Base-by-base conservation (phyloP, 1,140 invertebrate species). In the Drosophila mayri region DNA sequence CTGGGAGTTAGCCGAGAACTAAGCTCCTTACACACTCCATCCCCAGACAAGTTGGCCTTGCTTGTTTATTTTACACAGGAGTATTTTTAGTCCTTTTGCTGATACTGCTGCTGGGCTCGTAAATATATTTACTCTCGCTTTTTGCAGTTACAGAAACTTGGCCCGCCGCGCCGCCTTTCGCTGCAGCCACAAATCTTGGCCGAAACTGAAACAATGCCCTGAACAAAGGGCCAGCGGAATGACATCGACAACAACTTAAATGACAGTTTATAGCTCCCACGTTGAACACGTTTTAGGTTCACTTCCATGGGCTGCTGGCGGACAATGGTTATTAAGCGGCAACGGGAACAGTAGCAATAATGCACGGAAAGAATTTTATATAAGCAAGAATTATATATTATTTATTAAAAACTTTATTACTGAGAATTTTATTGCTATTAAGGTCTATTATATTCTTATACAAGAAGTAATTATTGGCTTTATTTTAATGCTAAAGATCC, bases 201-300 rank as follows among this genome's bases (percentile, higher is more conserved):
- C 66, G 32, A 90, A 78, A 70, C 85, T 79, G 77, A 67, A 84
- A 76, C 60, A 76, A 75, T 57, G 50, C 16, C 57, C 63, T 32
- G 43, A 37, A 63, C 63, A 55, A 61, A 64, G 59, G 47, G 79
- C 74, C 63, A 49, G 43, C 54, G 73, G 68, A 88, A 87, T 87
- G 84, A 88, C 80, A 88, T 88, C 84, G 85, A 90, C 84, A 88
- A 88, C 84, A 88, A 88, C 84, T 90, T 88, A 88, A 88, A 88
- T 88, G 84, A 88, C 84, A 88, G 77, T 88, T 88, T 88, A 88
- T 88, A 81, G 84, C 84, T 88, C 84, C 84, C 84, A 88, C 84
- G 84, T 88, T 75, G 84, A 64, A 76, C 85, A 80, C 76, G 71
- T 49, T 57, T 65, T 70, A 70, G 44, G 50, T 63, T 38, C 50